A percentile compares a stretch with the other conserved stretches of the same genome.
Conservation (phyloP, 2,888 invertebrate species). For the Eulithis testata region DNA sequence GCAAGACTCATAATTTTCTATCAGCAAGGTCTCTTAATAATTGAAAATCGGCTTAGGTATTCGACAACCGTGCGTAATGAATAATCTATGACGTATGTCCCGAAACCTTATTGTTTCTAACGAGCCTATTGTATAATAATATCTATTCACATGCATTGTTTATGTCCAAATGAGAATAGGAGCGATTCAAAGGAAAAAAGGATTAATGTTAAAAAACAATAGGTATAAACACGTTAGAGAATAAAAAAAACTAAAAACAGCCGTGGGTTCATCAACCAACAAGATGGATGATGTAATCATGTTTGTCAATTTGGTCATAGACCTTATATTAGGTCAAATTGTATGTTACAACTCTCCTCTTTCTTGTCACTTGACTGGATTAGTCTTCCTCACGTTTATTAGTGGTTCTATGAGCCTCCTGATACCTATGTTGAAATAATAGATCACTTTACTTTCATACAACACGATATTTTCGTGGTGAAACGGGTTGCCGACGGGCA, state of each 20-base stretch:
- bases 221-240: conserved; percentile 4
- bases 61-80: conserved; percentile 4
- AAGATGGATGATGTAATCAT: too few relatives aligned
- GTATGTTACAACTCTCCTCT: too few relatives aligned
- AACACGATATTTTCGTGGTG: conserved; percentile 37
- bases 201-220: conserved; percentile 12
- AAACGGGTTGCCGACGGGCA: conserved; percentile 28
- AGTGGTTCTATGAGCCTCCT: not conserved
- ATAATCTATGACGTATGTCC: conserved; percentile 4
- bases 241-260: not conserved
- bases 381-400: not conserved
- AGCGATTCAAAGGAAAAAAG: conserved; percentile 19
- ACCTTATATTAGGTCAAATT: too few relatives aligned
- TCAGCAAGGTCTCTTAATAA: not conserved
- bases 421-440: conserved; percentile 2
- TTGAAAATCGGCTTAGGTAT: not conserved
- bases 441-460: conserved; percentile 10
- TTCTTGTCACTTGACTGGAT: too few relatives aligned
- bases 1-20: too few relatives aligned
- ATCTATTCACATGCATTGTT: conserved; percentile 13
- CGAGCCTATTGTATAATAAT: conserved; percentile 25
- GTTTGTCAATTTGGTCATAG: too few relatives aligned
- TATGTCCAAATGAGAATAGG: conserved; percentile 21
- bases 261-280: too few relatives aligned
- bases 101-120: conserved; percentile 27